phyloP scores from a whole-genome alignment of 2,888 invertebrate genomes.

The Linyphia triangularis region DNA sequence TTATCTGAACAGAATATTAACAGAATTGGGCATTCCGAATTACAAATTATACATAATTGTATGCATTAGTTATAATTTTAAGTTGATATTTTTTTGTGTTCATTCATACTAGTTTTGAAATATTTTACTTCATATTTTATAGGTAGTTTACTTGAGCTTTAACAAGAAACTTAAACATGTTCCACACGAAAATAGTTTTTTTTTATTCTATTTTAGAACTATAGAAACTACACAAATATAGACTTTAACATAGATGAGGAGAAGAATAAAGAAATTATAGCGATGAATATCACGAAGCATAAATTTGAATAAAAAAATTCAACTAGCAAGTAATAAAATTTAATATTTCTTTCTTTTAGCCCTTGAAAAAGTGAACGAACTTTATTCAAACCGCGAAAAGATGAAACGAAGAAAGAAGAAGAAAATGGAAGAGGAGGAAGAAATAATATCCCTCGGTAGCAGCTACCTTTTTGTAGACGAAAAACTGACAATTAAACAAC shows the following conservation, averaged over 20 bases:
- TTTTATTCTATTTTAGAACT: too few relatives aligned
- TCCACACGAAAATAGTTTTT: too few relatives aligned
- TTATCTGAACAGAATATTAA: background rate
- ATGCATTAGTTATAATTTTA: background rate
- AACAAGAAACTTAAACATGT: too few relatives aligned
- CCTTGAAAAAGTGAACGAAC: slow-evolving; percentile 65
- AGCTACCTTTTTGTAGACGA: slow-evolving; percentile 69
- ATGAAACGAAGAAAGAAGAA: slow-evolving; percentile 68
- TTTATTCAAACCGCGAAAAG: slow-evolving; percentile 63
- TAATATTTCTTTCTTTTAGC: slow-evolving; percentile 22
- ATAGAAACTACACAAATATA: too few relatives aligned
- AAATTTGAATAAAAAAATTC: background rate
- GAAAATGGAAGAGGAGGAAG: slow-evolving; percentile 64
- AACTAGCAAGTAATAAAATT: background rate
- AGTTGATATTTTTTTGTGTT: too few relatives aligned
- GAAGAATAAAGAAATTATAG: too few relatives aligned
- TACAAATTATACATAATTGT: background rate
- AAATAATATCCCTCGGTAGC: slow-evolving; percentile 53
- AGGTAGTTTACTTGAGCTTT: too few relatives aligned
- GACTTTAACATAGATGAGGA: too few relatives aligned
- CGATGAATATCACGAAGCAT: too few relatives aligned
- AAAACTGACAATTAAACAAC: slow-evolving; percentile 57
- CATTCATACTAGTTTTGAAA: too few relatives aligned
- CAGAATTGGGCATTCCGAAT: background rate
- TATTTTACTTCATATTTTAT: too few relatives aligned